These are phyloP conservation scores for Fregata magnificens DNA, from an alignment of 2,113 vertebrate genomes.

Conservation along the genomic window DNA sequence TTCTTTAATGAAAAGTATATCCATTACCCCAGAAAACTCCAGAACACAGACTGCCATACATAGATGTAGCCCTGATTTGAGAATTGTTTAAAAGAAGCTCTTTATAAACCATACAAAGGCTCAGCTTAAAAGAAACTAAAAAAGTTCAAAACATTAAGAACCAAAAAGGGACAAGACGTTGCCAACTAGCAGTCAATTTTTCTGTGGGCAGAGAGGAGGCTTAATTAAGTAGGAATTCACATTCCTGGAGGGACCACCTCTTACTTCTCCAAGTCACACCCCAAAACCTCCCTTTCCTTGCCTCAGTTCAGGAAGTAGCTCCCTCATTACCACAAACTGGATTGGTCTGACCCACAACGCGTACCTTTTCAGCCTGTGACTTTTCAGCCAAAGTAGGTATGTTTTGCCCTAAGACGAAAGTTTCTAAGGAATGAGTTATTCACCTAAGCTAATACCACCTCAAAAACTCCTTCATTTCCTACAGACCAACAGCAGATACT, in stretches of 20 bases:
- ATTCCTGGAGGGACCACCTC: not conserved
- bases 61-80: rapidly evolving
- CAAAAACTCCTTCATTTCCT: not conserved
- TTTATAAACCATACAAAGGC: not conserved
- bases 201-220: not conserved
- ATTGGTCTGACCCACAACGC: not conserved
- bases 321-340: not conserved
- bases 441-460: not conserved
- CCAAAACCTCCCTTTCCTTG: not conserved
- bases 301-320: not conserved
- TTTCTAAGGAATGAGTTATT: not conserved
- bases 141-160: not conserved
- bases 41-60: not conserved
- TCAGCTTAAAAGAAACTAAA: not conserved
- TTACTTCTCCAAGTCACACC: not conserved
- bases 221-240: not conserved
- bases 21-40: not conserved
- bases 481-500: not conserved
- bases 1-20: not conserved
- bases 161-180: not conserved
- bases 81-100: not conserved
- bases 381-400: not conserved
- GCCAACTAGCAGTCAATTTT: not conserved
- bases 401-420: not conserved
- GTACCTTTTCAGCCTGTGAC: not conserved